Evolutionary conservation across 2,797 vertebrate genomes (phyloP).

Genomic region (Urophycis tenuis): DNA sequence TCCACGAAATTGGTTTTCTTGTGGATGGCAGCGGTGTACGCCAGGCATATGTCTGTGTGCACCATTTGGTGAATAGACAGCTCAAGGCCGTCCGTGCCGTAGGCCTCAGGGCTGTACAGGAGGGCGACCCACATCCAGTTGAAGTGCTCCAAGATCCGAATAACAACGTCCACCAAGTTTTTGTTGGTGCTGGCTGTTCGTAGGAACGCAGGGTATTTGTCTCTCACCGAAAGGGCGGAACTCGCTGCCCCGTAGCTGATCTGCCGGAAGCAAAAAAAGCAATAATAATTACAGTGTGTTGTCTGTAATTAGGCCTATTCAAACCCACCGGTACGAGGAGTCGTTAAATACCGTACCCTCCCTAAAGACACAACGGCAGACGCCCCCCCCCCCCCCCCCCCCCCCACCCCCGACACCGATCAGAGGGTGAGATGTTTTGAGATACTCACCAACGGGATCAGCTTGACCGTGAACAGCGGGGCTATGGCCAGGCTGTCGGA

Average conservation of each 20-base stretch:
- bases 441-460: conserved; percentile 62
- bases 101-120: conserved; percentile 62
- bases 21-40: conserved; percentile 59
- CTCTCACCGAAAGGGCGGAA: conserved; percentile 54
- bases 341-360: neutral
- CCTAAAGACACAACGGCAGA: neutral
- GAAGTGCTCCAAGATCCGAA: conserved; percentile 65
- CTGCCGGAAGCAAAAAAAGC: conserved; percentile 40
- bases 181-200: conserved; percentile 69
- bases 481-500: conserved; percentile 48
- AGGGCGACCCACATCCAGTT: conserved; percentile 78
- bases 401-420: neutral
- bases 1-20: conserved; percentile 7
- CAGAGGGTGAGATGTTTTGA: neutral
- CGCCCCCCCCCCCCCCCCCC: too few relatives aligned
- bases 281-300: neutral
- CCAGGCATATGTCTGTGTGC: conserved; percentile 60
- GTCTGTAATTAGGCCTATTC: neutral
- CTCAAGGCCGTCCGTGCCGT: conserved; percentile 52
- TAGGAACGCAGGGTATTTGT: conserved; percentile 70
- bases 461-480: conserved; percentile 55
- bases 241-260: conserved; percentile 62
- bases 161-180: conserved; percentile 65
- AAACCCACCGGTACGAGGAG: neutral
- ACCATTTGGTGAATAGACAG: conserved; percentile 56